Conservation (phyloP, 2,888 invertebrate genomes). For the Theristus sp. region DNA sequence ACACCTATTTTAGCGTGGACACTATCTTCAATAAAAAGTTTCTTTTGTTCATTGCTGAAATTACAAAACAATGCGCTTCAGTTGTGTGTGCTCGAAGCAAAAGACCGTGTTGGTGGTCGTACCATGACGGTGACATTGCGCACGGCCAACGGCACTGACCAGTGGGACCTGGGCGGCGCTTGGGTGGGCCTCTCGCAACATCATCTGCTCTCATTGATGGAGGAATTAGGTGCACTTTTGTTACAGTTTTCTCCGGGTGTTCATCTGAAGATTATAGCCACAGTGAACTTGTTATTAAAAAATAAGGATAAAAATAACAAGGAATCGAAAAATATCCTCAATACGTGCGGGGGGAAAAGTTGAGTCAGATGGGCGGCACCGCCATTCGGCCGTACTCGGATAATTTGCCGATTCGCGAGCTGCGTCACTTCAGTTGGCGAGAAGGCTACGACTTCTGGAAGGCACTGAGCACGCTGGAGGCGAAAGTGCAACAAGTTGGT, state of each 20-base stretch:
- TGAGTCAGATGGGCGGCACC: background rate
- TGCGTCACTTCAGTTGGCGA: background rate
- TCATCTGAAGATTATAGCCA: no score
- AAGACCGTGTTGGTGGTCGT: conserved; percentile 32
- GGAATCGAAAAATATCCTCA: conserved; percentile 5
- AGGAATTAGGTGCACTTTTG: conserved; percentile 27
- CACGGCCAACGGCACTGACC: conserved; percentile 1
- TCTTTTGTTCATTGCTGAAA: no score
- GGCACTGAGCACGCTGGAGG: background rate
- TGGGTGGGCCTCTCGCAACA: conserved; percentile 31
- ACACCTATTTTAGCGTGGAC: no score
- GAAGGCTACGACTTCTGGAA: background rate
- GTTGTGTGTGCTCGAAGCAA: conserved; percentile 23
- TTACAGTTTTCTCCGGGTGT: no score
- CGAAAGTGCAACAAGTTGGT: no score
- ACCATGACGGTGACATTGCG: conserved; percentile 11
- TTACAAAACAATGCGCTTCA: conserved; percentile 11
- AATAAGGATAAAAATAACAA: no score
- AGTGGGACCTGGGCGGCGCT: conserved; percentile 20
- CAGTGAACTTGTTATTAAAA: no score
- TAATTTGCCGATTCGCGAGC: background rate
- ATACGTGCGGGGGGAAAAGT: background rate
- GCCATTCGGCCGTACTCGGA: background rate
- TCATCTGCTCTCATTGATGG: conserved; percentile 25
- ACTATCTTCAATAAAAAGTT: no score